Evolutionary conservation across 2,113 vertebrate genomes (phyloP).

Genomic region (Pelodiscus sinensis): DNA sequence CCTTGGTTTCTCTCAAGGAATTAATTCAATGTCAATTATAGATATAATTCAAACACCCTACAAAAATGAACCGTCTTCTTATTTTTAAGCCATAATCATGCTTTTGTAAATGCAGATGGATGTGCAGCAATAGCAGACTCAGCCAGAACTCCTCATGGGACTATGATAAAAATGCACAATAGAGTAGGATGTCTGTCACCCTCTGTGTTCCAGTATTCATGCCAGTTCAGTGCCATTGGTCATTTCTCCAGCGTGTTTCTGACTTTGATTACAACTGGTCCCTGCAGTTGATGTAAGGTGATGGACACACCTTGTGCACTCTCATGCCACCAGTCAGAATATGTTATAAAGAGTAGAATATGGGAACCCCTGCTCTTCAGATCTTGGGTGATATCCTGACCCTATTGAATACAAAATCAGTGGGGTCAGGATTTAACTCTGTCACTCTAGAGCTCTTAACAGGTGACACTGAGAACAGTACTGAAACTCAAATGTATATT

Average conservation of each 20-base stretch:
- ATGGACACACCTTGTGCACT: background rate
- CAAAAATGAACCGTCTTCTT: accelerated
- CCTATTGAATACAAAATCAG: accelerated
- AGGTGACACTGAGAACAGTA: slow-evolving; percentile 19
- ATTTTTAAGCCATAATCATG: accelerated
- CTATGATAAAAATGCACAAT: background rate
- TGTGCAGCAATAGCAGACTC: background rate
- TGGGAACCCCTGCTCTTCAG: background rate
- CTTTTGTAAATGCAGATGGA: background rate
- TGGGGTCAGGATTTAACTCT: accelerated
- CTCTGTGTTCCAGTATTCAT: accelerated
- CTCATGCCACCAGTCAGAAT: accelerated
- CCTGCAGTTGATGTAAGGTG: background rate
- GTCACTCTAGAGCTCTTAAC: background rate
- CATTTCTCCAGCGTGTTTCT: background rate
- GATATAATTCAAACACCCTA: accelerated
- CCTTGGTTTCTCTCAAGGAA: background rate
- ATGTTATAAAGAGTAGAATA: accelerated
- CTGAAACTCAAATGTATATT: slow-evolving; percentile 11
- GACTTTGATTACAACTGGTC: background rate
- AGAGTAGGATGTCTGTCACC: accelerated
- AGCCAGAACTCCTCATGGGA: background rate
- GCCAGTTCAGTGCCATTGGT: background rate
- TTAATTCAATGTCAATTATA: background rate
- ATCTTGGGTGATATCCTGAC: background rate